These are phyloP conservation scores for Coptodon rendalli DNA, from an alignment of 2,113 vertebrate genomes.

Conservation along the genomic window DNA sequence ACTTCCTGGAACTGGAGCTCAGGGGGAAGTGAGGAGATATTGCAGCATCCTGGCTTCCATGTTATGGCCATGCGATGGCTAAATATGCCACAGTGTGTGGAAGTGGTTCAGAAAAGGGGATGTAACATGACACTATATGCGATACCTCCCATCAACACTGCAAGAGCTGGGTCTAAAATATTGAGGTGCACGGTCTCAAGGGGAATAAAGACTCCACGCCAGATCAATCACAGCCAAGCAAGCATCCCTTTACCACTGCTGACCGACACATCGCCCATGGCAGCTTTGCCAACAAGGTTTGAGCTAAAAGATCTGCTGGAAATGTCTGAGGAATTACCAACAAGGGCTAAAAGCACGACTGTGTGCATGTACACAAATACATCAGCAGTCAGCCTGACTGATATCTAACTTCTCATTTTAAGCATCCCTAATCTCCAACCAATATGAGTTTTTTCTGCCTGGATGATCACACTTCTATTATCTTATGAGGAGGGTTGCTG, in stretches of 20 bases:
- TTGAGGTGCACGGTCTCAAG: constrained; percentile 25
- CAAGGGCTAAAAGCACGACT: not conserved
- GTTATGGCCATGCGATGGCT: constrained; percentile 37
- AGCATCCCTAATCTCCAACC: constrained; percentile 44
- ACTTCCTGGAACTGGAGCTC: constrained; percentile 62
- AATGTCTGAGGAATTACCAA: constrained; percentile 45
- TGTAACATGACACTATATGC: not conserved
- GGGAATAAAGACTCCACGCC: constrained; percentile 54
- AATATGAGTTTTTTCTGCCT: constrained; percentile 48
- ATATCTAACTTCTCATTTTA: constrained; percentile 27
- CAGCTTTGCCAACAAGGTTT: constrained; percentile 46
- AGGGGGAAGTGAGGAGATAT: constrained; percentile 37
- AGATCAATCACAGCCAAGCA: constrained; percentile 54
- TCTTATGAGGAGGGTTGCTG: not conserved
- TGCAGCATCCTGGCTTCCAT: constrained; percentile 47
- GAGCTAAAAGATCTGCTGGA: constrained; percentile 48
- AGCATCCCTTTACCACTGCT: constrained; percentile 42
- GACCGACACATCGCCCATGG: constrained; percentile 48
- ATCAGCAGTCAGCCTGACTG: not conserved
- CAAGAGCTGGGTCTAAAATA: constrained; percentile 28
- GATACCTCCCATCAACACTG: constrained; percentile 22
- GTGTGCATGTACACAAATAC: constrained; percentile 15
- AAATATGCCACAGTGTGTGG: constrained; percentile 31
- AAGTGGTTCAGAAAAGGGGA: constrained; percentile 19
- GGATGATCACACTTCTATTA: constrained; percentile 45